Base-by-base conservation (phyloP, 2,113 vertebrate species). In the Thalassarche chlororhynchos region DNA sequence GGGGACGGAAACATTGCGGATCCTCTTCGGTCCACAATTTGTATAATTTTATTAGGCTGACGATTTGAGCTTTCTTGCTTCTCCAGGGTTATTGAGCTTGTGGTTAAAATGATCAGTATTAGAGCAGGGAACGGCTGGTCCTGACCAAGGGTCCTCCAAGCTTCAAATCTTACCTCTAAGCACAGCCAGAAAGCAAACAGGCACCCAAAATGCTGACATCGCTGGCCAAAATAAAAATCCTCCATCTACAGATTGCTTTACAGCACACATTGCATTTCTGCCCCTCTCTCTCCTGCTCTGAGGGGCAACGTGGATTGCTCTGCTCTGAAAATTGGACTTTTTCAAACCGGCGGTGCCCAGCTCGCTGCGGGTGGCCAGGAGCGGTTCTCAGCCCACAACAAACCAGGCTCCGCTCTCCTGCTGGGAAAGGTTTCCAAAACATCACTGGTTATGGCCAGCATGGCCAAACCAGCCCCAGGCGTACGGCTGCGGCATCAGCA, bases 1-100 rank as follows among this genome's bases (percentile, higher is more conserved):
- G 2, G 36, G 55, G 20, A 72, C 0, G 0, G 68, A 77, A 76
- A 74, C 18, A n/a, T 4, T 20, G 31, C 0, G 0, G 38, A n/a
- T 70, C 21, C 38, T 25, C 29, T 55, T 71, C 31, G 17, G n/a
- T 36, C 46, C 65, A 75, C 11, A 51, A 17, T 87, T 42, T 62
- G 51, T 65, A 2, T 51, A 3, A 71, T 64, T 66, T 54, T 46
- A 38, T 82, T 55, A 64, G 28, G 42, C 40, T 9, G 3, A 31
- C 70, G 46, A 74, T 65, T 93, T 89, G 24, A 44, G 19, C 38
- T 87, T 87, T 42, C 51, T 82, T 85, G 29, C 9, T 86, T 82
- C 84, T 82, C 47, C 52, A 23, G 42, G 9, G 17, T 82, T 66
- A 84, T 16, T 38, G 3, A 38, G 25, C 18, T 44, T 34, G 9